These are phyloP conservation scores for Maniola jurtina DNA, from an alignment of 1,140 invertebrate species.

Conservation along the genomic window DNA sequence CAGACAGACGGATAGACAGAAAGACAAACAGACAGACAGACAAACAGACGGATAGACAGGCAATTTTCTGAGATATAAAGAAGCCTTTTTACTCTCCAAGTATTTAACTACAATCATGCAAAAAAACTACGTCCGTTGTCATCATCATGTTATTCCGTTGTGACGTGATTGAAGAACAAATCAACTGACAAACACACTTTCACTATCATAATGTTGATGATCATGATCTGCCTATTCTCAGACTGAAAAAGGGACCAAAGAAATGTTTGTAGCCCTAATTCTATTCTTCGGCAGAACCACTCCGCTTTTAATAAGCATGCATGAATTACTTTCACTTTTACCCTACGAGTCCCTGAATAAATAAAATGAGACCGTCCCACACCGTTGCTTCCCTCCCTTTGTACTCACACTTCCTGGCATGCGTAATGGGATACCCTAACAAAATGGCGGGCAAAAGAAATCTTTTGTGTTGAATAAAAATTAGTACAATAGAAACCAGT, in stretches of 20 bases:
- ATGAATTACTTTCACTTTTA: constrained; percentile 62
- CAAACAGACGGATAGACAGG: no score
- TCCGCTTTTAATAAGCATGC: constrained; percentile 66
- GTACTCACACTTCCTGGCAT: constrained; percentile 63
- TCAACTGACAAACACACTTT: no score
- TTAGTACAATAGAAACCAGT: constrained; percentile 50
- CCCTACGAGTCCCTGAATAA: constrained; percentile 59
- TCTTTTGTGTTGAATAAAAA: constrained; percentile 69
- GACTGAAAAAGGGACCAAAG: constrained; percentile 1
- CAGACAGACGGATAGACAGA: no score
- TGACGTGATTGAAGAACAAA: no score
- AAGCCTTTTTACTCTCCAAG: no score
- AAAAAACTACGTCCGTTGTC: no score
- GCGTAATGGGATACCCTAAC: constrained; percentile 69
- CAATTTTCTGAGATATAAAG: no score
- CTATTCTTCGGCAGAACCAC: constrained; percentile 47
- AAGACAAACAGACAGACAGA: no score
- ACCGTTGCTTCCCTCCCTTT: constrained; percentile 57
- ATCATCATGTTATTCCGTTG: no score
- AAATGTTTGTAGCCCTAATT: constrained; percentile 11
- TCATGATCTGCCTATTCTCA: background rate
- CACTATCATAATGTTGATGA: no score
- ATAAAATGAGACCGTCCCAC: constrained; percentile 63
- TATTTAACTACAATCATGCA: no score
- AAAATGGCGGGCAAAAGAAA: constrained; percentile 50